Evolutionary conservation across 37 sponge, comb jelly and placozoan species (phyloP), one percentile per base, ranked within the genome.

Genomic region (Chondrosia reniformis): DNA sequence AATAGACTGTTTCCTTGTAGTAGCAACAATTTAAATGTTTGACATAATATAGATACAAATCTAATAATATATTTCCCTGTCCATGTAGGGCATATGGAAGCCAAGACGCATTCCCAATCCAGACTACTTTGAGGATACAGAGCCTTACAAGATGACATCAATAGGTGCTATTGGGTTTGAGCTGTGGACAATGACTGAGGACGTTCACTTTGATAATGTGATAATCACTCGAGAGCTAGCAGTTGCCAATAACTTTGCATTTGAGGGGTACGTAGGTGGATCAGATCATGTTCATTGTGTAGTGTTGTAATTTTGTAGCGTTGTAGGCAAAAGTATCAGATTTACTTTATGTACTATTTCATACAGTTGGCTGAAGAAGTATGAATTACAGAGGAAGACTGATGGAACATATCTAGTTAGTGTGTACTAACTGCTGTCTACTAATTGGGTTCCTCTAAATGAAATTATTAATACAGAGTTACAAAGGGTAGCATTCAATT

Each of bases 181-280:
- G 74, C 81, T 98, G 61, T 98, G 99, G 99, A 81, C 94, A 21
- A 91, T 98, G 89, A 83, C 78, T n/a, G 87, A 88, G 24, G 82
- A 78, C 55, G 90, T 95, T 40, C 76, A 78, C 74, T 91, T 95
- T 76, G 99, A 98, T 67, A 98, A 98, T 79, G 41, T 98, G 52
- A 76, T 98, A 39, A 28, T 98, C 63, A 86, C 94, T 46, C 84
- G 88, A 45, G 89, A 88, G 45, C 76, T 85, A 4, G 55, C 91
- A 25, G 81, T 82, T 25, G 99, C 94, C 65, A 87, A 86, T 25
- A 69, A 88, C 66, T 89, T 83, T 75, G 92, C 94, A 17, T 76
- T n/a, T 15, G 92, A 90, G 24, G 89, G 94, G 96, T 87, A 33
- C 89, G 83, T 56, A 44, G 52, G 19, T 69, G 27, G 30, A 63